phyloP scores from a whole-genome alignment of 2,888 invertebrate species.

The Diarsia brunnea region DNA sequence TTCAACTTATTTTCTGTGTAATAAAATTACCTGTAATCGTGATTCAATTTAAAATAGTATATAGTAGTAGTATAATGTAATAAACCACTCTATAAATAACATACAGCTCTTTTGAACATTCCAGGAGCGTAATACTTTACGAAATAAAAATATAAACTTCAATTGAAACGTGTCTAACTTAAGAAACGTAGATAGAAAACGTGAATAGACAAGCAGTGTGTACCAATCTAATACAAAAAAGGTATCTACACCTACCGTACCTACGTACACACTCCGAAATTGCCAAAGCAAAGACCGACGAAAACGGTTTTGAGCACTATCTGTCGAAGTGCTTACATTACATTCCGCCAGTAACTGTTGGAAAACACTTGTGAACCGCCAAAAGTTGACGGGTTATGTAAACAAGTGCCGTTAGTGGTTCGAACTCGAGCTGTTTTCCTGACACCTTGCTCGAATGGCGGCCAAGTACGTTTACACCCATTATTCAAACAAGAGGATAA shows the following conservation, averaged over 20 bases:
- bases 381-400: constrained; percentile 88
- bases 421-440: constrained; percentile 85
- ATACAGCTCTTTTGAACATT: background rate
- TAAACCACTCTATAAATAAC: background rate
- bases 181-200: background rate
- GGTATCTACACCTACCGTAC: constrained; percentile 14
- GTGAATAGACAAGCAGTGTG: background rate
- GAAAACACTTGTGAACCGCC: constrained; percentile 86
- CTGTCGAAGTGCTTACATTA: constrained; percentile 87
- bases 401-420: constrained; percentile 89
- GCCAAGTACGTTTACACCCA: constrained; percentile 88
- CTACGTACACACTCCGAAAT: constrained; percentile 57
- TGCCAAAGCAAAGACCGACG: constrained; percentile 70
- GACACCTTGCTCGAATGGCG: constrained; percentile 89
- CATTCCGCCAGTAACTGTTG: constrained; percentile 85
- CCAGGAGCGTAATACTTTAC: background rate
- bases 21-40: constrained; percentile 11
- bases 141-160: background rate
- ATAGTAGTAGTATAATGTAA: no score
- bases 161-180: background rate
- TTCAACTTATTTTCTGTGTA: background rate
- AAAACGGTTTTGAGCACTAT: constrained; percentile 79
- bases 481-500: constrained; percentile 91
- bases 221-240: constrained; percentile 4
- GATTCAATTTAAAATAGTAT: constrained; percentile 7